Conservation (phyloP, 1,140 invertebrate species). For the Lineus longissimus region DNA sequence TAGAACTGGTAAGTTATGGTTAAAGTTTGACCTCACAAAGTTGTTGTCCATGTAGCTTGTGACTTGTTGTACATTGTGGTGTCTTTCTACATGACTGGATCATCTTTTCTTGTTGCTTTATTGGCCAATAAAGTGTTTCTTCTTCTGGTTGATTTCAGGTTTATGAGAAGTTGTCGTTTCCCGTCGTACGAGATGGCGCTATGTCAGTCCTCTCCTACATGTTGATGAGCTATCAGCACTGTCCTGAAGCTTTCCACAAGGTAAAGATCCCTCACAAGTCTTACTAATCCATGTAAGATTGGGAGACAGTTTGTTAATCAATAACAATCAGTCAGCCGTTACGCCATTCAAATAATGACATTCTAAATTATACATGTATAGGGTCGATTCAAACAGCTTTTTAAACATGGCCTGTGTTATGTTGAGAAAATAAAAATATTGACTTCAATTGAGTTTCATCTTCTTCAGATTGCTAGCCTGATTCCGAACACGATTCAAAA, state of each 20-base stretch:
- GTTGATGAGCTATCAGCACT: slow-evolving; percentile 46
- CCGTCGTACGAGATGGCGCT: slow-evolving; percentile 28
- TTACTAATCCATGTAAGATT: background rate
- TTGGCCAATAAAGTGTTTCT: no score
- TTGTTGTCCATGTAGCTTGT: no score
- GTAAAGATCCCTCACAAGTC: slow-evolving; percentile 21
- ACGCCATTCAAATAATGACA: background rate
- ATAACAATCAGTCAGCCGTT: background rate
- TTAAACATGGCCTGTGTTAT: no score
- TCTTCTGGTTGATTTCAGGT: slow-evolving; percentile 29
- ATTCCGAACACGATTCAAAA: slow-evolving; percentile 23
- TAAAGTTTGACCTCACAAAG: no score
- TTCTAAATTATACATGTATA: background rate
- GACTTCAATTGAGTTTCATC: background rate
- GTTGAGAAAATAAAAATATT: no score
- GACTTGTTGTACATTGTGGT: no score
- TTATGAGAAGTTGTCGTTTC: slow-evolving; percentile 33
- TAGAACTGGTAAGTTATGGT: slow-evolving; percentile 38
- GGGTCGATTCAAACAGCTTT: background rate
- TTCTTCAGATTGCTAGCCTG: slow-evolving; percentile 30
- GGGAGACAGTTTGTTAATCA: background rate
- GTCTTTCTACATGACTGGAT: no score
- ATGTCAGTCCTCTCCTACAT: slow-evolving; percentile 40
- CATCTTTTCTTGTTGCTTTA: no score
- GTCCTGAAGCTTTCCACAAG: slow-evolving; percentile 48